Evolutionary conservation across 2,888 invertebrate species (phyloP).

Genomic region (Aelia acuminata): DNA sequence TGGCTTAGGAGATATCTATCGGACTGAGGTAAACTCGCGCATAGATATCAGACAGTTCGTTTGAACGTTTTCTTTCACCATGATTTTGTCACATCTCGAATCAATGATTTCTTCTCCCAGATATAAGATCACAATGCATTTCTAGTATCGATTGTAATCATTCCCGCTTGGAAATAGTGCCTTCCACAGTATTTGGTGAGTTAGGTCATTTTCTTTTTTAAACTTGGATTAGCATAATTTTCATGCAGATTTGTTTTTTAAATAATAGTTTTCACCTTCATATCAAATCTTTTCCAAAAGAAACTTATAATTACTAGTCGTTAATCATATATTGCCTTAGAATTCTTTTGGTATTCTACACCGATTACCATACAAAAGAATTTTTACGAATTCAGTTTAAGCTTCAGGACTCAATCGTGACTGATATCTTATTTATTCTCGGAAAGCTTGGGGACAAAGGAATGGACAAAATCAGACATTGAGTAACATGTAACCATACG

Average conservation of each 20-base stretch:
- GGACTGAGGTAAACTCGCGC: background rate
- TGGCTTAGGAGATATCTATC: background rate
- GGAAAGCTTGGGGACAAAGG: too few relatives aligned
- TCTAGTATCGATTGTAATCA: too few relatives aligned
- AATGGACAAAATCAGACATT: too few relatives aligned
- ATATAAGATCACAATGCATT: too few relatives aligned
- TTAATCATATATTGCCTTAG: background rate
- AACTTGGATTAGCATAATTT: background rate
- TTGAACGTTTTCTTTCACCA: too few relatives aligned
- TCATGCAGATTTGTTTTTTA: background rate
- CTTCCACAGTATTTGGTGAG: too few relatives aligned
- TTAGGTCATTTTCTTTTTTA: background rate
- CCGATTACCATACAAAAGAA: conserved; percentile 20
- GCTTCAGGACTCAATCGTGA: background rate
- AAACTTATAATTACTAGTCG: background rate
- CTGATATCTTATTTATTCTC: background rate
- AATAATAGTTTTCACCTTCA: background rate
- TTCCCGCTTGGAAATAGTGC: too few relatives aligned
- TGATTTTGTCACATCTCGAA: too few relatives aligned
- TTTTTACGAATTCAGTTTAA: background rate
- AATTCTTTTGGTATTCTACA: background rate
- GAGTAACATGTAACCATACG: too few relatives aligned
- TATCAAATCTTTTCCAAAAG: background rate
- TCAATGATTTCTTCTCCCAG: too few relatives aligned
- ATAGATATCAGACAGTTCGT: too few relatives aligned